Evolutionary conservation across 2,888 invertebrate species (phyloP).

Genomic region (Aleiodes alternator): DNA sequence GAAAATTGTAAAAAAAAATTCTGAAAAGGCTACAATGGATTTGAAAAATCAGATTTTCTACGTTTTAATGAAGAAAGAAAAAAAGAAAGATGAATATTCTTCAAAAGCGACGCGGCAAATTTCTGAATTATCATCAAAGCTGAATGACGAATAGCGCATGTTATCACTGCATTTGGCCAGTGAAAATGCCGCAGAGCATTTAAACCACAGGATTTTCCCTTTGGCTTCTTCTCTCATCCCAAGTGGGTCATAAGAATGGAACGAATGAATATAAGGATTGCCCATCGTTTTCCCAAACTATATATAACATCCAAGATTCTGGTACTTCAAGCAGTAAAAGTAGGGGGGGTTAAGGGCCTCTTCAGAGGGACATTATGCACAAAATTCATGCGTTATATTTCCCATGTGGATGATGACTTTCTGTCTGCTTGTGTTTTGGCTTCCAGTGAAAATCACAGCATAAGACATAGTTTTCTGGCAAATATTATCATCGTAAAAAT

Average conservation of each 20-base stretch:
- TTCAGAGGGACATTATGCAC: slow-evolving; percentile 30
- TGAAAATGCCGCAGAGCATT: neutral
- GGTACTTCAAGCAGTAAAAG: neutral
- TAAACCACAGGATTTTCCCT: slow-evolving; percentile 29
- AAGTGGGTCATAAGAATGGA: slow-evolving; percentile 46
- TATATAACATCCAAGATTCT: slow-evolving; percentile 26
- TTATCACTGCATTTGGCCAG: slow-evolving; percentile 3
- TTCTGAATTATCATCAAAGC: too few species aligned
- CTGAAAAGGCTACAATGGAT: too few species aligned
- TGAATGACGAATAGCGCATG: slow-evolving; percentile 9
- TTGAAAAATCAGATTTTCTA: too few species aligned
- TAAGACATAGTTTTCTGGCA: slow-evolving; percentile 18
- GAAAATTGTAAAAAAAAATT: too few species aligned
- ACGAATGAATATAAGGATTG: slow-evolving; percentile 6
- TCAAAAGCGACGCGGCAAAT: too few species aligned
- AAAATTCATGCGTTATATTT: slow-evolving; percentile 14
- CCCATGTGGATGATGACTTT: neutral
- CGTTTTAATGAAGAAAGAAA: too few species aligned
- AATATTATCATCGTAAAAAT: slow-evolving; percentile 7
- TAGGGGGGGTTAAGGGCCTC: slow-evolving; percentile 5
- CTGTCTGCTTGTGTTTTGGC: slow-evolving; percentile 7
- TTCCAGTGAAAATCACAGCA: slow-evolving; percentile 3
- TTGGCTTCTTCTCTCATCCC: slow-evolving; percentile 29
- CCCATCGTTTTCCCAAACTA: slow-evolving; percentile 9
- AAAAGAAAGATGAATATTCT: too few species aligned